Conservation (phyloP, 1,140 invertebrate species). For the Drosophila littoralis region DNA sequence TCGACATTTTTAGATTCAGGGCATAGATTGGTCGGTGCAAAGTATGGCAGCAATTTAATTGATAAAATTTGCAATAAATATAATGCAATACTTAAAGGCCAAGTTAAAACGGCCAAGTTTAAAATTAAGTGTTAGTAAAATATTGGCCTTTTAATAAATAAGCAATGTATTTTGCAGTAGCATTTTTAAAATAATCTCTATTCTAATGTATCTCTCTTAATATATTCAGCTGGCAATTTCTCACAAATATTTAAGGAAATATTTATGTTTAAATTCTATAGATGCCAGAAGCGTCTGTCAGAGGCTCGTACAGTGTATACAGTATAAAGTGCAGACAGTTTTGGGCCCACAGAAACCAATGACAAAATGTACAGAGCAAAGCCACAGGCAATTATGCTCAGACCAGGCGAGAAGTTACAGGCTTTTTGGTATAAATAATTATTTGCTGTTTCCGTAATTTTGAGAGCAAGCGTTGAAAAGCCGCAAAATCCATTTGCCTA, state of each 20-base stretch:
- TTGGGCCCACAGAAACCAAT: slow-evolving; percentile 16
- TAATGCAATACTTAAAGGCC: too few species aligned
- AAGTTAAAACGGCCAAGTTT: too few species aligned
- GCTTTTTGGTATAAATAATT: slow-evolving; percentile 60
- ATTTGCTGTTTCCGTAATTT: slow-evolving; percentile 64
- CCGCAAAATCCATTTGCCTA: slow-evolving; percentile 62
- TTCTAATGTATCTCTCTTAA: too few species aligned
- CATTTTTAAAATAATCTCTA: too few species aligned
- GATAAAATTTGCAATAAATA: too few species aligned
- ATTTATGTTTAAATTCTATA: slow-evolving; percentile 15
- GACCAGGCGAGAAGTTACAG: slow-evolving; percentile 5
- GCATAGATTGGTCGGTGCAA: too few species aligned
- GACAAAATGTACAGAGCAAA: slow-evolving; percentile 32
- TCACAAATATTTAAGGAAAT: slow-evolving; percentile 23
- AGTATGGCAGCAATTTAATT: too few species aligned
- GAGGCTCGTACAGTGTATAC: background rate
- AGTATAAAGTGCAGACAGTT: slow-evolving; percentile 1
- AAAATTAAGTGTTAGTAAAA: too few species aligned
- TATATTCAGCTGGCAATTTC: background rate
- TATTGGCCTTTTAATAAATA: too few species aligned
- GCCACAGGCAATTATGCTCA: slow-evolving; percentile 53
- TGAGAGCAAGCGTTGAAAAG: slow-evolving; percentile 33
- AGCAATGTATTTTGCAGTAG: too few species aligned
- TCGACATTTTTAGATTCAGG: too few species aligned
- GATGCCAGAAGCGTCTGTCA: background rate